Evolutionary conservation across 2,113 vertebrate genomes (phyloP).

Genomic region (Fregetta grallaria): DNA sequence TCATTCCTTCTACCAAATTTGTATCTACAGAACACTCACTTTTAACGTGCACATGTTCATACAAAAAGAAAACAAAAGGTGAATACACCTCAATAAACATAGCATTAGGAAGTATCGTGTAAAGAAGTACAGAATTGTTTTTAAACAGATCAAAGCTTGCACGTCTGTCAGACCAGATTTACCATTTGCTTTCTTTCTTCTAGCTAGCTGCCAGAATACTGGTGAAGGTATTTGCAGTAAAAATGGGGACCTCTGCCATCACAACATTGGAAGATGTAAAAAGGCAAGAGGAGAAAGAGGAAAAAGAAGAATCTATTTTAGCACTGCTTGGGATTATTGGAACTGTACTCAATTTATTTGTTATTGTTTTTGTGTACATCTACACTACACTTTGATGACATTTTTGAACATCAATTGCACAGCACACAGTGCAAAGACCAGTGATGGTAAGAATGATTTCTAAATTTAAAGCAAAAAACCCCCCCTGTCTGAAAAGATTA

Average conservation of each 20-base stretch:
- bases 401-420: neutral
- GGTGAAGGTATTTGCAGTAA: constrained; percentile 76
- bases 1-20: neutral
- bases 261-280: constrained; percentile 83
- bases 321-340: constrained; percentile 87
- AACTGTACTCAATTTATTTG: constrained; percentile 89
- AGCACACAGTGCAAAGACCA: constrained; percentile 21
- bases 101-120: neutral
- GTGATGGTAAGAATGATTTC: constrained; percentile 30
- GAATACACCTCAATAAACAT: neutral
- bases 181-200: constrained; percentile 61
- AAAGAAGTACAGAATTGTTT: neutral
- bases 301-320: constrained; percentile 90
- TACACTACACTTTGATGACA: constrained; percentile 85
- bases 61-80: neutral
- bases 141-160: neutral
- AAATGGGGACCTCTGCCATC: constrained; percentile 86
- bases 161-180: constrained; percentile 23
- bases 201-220: constrained; percentile 80
- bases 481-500: neutral
- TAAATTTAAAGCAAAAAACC: constrained; percentile 8
- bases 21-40: neutral
- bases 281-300: constrained; percentile 85
- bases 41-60: neutral
- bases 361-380: constrained; percentile 90